Evolutionary conservation across 2,113 vertebrate genomes (phyloP).

Genomic region (Prochilodus magdalenae): DNA sequence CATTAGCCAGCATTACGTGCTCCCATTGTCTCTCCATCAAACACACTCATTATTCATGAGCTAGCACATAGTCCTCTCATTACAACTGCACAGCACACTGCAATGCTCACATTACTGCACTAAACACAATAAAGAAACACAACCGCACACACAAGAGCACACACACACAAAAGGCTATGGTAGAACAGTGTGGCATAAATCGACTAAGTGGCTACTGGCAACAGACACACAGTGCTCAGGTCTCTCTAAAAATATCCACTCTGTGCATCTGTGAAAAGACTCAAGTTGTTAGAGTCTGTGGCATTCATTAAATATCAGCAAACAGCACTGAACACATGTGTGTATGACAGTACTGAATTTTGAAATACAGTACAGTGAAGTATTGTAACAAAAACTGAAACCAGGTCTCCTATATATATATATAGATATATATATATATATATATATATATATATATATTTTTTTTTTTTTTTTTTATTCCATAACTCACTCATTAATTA

Average conservation of each 20-base stretch:
- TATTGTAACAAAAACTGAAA: too few relatives aligned
- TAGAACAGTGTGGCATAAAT: neutral
- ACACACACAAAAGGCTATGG: neutral
- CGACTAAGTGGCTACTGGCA: constrained; percentile 1
- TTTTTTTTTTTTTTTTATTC: too few relatives aligned
- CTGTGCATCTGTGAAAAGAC: constrained; percentile 1
- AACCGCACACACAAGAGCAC: neutral
- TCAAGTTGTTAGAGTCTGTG: neutral
- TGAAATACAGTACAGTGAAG: too few relatives aligned
- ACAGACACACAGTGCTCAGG: neutral
- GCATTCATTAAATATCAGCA: too few relatives aligned
- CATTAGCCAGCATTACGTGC: constrained; percentile 22
- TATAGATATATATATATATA: too few relatives aligned
- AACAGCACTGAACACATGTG: too few relatives aligned
- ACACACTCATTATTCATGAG: constrained; percentile 40
- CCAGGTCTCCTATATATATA: too few relatives aligned
- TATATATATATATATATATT: too few relatives aligned
- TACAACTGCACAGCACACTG: constrained; percentile 30
- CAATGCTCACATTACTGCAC: constrained; percentile 44
- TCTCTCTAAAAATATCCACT: constrained; percentile 12
- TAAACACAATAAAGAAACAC: constrained; percentile 26
- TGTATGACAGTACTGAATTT: too few relatives aligned
- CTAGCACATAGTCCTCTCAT: constrained; percentile 35
- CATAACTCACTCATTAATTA: too few relatives aligned
- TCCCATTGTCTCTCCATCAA: constrained; percentile 26